These are phyloP conservation scores for Drosophila trapezifrons DNA, from an alignment of 1,140 invertebrate species.

Conservation along the genomic window DNA sequence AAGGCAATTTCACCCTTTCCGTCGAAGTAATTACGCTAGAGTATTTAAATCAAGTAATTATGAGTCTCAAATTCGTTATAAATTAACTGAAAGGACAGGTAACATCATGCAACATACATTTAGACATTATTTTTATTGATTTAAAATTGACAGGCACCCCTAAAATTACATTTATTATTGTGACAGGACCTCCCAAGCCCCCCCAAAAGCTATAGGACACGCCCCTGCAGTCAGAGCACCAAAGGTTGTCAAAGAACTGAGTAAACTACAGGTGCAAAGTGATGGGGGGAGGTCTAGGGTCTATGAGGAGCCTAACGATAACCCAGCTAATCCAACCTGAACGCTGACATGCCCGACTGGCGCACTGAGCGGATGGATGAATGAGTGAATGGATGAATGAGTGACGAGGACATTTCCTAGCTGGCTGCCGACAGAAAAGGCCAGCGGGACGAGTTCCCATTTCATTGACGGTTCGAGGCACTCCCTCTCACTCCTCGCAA, in stretches of 20 bases:
- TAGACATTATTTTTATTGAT: not conserved
- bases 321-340: slow-evolving; percentile 42
- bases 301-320: slow-evolving; percentile 13
- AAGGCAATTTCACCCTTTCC: too few species aligned
- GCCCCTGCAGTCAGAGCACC: slow-evolving; percentile 6
- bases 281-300: not conserved
- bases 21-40: too few species aligned
- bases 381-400: slow-evolving; percentile 39
- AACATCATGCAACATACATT: too few species aligned
- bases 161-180: not conserved
- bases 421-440: slow-evolving; percentile 13
- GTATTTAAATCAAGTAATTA: not conserved
- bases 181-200: not conserved
- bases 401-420: slow-evolving; percentile 29
- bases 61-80: not conserved
- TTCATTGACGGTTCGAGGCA: slow-evolving; percentile 7
- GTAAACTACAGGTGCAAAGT: slow-evolving; percentile 27
- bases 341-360: slow-evolving; percentile 44
- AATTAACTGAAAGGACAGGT: not conserved
- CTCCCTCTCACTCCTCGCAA: not conserved
- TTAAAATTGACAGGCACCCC: not conserved
- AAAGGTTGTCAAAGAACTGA: slow-evolving; percentile 26
- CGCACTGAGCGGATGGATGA: slow-evolving; percentile 34
- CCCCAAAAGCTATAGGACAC: not conserved
- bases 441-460: slow-evolving; percentile 27